phyloP scores from a whole-genome alignment of 2,113 vertebrate genomes.

The Cheilinus undulatus region DNA sequence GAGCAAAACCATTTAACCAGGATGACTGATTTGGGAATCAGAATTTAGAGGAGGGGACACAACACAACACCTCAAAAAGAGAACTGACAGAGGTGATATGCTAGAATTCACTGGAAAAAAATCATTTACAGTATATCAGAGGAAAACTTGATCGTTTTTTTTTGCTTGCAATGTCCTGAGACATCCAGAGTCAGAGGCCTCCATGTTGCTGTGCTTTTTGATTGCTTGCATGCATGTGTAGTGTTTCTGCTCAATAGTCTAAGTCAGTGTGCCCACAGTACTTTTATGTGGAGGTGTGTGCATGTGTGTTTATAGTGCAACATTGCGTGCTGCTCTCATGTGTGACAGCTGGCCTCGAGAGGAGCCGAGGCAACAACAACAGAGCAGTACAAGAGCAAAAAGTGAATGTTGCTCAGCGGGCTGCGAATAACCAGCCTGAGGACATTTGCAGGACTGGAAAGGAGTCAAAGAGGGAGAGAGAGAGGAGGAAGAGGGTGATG shows the following conservation, averaged over 20 bases:
- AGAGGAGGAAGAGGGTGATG: neutral
- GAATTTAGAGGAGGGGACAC: no score
- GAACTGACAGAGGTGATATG: no score
- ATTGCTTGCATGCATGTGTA: neutral
- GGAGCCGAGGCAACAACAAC: slow-evolving; percentile 22
- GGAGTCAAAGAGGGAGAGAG: neutral
- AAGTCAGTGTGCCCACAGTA: no score
- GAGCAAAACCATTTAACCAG: no score
- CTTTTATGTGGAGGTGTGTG: slow-evolving; percentile 7
- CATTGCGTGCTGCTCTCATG: neutral
- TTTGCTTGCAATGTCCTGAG: neutral
- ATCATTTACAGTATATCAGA: no score
- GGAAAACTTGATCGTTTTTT: no score
- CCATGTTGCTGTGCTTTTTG: neutral
- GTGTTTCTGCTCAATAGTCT: no score
- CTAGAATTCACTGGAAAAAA: no score
- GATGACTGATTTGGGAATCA: no score
- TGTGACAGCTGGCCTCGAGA: slow-evolving; percentile 4
- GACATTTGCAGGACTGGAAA: slow-evolving; percentile 34
- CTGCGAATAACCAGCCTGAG: slow-evolving; percentile 51
- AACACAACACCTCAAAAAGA: no score
- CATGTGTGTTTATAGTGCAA: neutral
- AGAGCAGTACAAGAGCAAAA: slow-evolving; percentile 35
- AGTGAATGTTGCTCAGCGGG: slow-evolving; percentile 37
- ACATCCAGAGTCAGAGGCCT: neutral